These are phyloP conservation scores for Tympanoctomys barrerae DNA, from an alignment of 2,797 vertebrate species.

Conservation along the genomic window DNA sequence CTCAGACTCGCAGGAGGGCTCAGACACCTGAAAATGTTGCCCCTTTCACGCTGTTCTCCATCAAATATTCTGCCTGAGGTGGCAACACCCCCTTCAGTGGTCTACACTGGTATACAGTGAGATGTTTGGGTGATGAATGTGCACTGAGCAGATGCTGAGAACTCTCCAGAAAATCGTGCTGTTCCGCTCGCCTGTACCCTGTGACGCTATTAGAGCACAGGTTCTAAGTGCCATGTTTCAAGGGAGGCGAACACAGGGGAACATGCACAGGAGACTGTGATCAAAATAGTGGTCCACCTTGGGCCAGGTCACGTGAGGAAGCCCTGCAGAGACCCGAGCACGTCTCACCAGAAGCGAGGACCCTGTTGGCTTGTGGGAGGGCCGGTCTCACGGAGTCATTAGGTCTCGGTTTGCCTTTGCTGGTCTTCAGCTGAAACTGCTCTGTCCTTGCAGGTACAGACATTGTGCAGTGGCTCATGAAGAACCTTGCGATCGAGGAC, in stretches of 20 bases:
- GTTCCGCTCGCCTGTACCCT: neutral
- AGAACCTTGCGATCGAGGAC: conserved; percentile 95
- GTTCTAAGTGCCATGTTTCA: neutral
- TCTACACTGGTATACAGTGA: neutral
- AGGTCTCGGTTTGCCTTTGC: neutral
- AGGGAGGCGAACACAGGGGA: neutral
- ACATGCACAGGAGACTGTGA: neutral
- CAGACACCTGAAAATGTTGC: neutral
- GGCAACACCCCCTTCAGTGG: neutral
- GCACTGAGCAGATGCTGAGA: neutral
- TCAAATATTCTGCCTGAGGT: neutral
- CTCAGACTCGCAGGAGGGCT: neutral
- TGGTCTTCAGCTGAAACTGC: conserved; percentile 15
- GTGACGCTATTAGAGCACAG: neutral
- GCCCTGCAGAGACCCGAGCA: neutral
- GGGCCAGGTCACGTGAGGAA: neutral
- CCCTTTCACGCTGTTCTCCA: neutral
- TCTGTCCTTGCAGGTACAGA: conserved; percentile 92
- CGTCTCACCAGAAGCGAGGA: neutral
- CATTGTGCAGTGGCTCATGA: conserved; percentile 97
- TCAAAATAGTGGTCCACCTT: neutral
- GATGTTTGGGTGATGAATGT: neutral
- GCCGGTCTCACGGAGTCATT: neutral
- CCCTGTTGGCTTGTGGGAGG: fast-evolving
- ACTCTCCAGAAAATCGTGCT: neutral